phyloP scores from a whole-genome alignment of 1,140 invertebrate species.

The Pseudomyrmex cubaensis region DNA sequence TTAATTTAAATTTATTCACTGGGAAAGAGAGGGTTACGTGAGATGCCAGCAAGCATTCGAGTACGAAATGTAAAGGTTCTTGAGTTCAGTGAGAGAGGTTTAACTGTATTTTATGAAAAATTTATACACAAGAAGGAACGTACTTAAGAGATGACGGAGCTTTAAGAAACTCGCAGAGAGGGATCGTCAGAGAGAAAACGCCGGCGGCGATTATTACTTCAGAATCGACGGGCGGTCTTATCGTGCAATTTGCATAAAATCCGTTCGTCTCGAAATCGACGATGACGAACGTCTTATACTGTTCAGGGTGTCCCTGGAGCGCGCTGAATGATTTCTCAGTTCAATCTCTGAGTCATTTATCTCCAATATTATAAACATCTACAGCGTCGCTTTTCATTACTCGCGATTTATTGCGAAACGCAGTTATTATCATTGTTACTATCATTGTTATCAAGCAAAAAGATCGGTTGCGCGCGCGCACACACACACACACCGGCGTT shows the following conservation, averaged over 20 bases:
- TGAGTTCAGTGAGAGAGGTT: too few species aligned
- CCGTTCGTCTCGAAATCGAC: conserved; percentile 54
- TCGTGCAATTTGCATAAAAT: conserved; percentile 56
- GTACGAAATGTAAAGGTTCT: too few species aligned
- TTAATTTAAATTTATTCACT: too few species aligned
- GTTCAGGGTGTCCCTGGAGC: conserved; percentile 45
- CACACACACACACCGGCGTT: not conserved
- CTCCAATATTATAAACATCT: conserved; percentile 6
- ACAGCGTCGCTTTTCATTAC: conserved; percentile 18
- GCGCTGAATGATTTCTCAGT: conserved; percentile 52
- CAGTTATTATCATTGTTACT: conserved; percentile 23
- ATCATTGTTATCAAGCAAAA: conserved; percentile 23
- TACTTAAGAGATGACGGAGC: not conserved
- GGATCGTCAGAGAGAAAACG: conserved; percentile 20
- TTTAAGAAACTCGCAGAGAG: conserved; percentile 1
- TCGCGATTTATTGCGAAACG: conserved; percentile 33
- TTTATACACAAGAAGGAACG: not conserved
- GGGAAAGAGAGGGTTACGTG: too few species aligned
- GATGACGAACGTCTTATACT: conserved; percentile 49
- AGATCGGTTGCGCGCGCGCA: not conserved
- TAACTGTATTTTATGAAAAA: not conserved
- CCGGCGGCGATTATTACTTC: conserved; percentile 50
- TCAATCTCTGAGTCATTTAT: conserved; percentile 45
- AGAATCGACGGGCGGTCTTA: conserved; percentile 51
- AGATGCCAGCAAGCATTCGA: too few species aligned